Conservation (phyloP, 2,888 invertebrate genomes). For the Blera fallax region DNA sequence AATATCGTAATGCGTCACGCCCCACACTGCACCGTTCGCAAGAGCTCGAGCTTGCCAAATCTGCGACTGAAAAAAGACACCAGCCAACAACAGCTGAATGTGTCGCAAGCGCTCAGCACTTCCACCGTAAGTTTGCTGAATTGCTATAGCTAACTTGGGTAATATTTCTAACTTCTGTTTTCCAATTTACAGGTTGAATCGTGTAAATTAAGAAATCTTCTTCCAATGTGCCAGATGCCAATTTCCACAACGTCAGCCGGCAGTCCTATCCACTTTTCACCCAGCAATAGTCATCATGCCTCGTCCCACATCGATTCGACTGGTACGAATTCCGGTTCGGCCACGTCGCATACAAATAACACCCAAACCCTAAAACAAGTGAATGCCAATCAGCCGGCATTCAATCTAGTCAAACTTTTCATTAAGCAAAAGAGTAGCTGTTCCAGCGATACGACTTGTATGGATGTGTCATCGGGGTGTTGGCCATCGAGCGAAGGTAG, state of each 20-base stretch:
- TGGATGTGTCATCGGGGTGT: conserved; percentile 91
- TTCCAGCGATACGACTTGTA: conserved; percentile 87
- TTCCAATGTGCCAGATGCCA: conserved; percentile 82
- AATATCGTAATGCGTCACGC: conserved; percentile 84
- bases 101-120: conserved; percentile 85
- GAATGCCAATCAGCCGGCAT: conserved; percentile 85
- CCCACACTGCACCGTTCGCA: conserved; percentile 84
- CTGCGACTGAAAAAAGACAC: conserved; percentile 81
- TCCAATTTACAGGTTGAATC: conserved; percentile 75
- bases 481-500: conserved; percentile 85
- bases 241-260: conserved; percentile 74
- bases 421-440: conserved; percentile 93
- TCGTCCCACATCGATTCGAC: conserved; percentile 59
- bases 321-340: conserved; percentile 78
- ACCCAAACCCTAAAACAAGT: conserved; percentile 79
- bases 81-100: conserved; percentile 77
- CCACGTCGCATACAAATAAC: conserved; percentile 76
- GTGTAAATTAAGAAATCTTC: conserved; percentile 79
- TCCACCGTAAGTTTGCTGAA: conserved; percentile 85
- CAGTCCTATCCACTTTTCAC: conserved; percentile 76
- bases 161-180: background rate
- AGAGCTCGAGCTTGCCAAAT: conserved; percentile 92
- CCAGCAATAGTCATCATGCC: conserved; percentile 73
- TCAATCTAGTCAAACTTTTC: conserved; percentile 92
- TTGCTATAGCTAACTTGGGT: background rate